Evolutionary conservation across 2,888 invertebrate genomes (phyloP).

Genomic region (Octonoba sinensis): DNA sequence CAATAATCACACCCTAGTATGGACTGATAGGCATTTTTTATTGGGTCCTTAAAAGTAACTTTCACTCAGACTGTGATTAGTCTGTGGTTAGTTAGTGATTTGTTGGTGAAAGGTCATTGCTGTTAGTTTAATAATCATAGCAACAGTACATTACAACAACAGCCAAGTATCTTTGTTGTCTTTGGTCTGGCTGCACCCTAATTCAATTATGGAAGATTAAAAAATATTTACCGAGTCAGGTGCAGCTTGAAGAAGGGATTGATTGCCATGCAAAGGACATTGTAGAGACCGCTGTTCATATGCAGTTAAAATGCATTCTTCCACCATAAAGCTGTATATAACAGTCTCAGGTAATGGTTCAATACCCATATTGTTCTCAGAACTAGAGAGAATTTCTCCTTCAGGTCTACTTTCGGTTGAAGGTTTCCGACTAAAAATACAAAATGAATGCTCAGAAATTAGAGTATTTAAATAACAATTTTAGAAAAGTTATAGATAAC

Average conservation of each 20-base stretch:
- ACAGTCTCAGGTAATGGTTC: slow-evolving; percentile 69
- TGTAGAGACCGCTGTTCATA: slow-evolving; percentile 78
- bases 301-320: slow-evolving; percentile 93
- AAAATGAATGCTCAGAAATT: neutral
- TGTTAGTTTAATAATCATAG: too few species aligned
- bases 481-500: neutral
- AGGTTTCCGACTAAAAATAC: slow-evolving; percentile 78
- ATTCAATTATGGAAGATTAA: neutral
- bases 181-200: too few species aligned
- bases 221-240: slow-evolving; percentile 84
- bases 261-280: slow-evolving; percentile 86
- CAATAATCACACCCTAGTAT: too few species aligned
- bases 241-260: slow-evolving; percentile 83
- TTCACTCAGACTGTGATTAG: too few species aligned
- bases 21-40: too few species aligned
- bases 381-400: slow-evolving; percentile 46
- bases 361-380: slow-evolving; percentile 38
- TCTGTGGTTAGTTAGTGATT: too few species aligned
- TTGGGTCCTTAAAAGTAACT: too few species aligned
- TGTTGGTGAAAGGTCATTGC: too few species aligned
- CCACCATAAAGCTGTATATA: slow-evolving; percentile 88
- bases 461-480: neutral
- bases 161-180: too few species aligned
- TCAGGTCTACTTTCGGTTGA: slow-evolving; percentile 84
- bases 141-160: too few species aligned